These are phyloP conservation scores for Stegostoma tigrinum DNA, from an alignment of 2,113 vertebrate species.

Conservation along the genomic window DNA sequence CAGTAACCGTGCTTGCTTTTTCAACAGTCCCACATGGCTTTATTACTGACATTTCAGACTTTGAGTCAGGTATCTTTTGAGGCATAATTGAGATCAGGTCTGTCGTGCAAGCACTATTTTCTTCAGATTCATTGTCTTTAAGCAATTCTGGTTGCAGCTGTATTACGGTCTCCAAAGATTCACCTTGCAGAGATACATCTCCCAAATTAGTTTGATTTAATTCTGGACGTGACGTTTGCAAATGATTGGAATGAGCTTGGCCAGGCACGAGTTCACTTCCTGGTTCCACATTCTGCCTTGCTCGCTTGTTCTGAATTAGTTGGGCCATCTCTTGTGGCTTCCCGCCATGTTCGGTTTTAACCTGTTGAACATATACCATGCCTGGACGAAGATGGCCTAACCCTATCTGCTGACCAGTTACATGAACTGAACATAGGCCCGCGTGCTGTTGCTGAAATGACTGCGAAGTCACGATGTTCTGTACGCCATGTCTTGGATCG, in stretches of 20 bases:
- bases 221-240: background rate
- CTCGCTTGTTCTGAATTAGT: background rate
- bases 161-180: background rate
- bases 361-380: conserved; percentile 28
- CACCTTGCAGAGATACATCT: conserved; percentile 2
- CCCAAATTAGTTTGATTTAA: conserved; percentile 12
- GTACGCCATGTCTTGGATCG: conserved; percentile 35
- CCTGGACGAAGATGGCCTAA: conserved; percentile 24
- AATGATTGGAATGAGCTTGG: conserved; percentile 22
- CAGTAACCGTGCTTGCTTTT: background rate
- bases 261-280: background rate
- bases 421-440: conserved; percentile 8
- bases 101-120: background rate
- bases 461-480: background rate
- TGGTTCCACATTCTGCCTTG: conserved; percentile 12
- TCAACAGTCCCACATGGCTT: background rate
- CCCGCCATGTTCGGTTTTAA: conserved; percentile 15
- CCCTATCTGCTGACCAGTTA: conserved; percentile 16
- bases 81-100: background rate
- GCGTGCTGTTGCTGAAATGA: conserved; percentile 1
- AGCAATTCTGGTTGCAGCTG: conserved; percentile 13
- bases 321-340: conserved; percentile 11
- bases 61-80: conserved; percentile 16
- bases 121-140: conserved; percentile 14
- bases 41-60: background rate